Evolutionary conservation across 2,888 invertebrate species (phyloP), one percentile per base, ranked within the genome.

Genomic region (Thereva unica): DNA sequence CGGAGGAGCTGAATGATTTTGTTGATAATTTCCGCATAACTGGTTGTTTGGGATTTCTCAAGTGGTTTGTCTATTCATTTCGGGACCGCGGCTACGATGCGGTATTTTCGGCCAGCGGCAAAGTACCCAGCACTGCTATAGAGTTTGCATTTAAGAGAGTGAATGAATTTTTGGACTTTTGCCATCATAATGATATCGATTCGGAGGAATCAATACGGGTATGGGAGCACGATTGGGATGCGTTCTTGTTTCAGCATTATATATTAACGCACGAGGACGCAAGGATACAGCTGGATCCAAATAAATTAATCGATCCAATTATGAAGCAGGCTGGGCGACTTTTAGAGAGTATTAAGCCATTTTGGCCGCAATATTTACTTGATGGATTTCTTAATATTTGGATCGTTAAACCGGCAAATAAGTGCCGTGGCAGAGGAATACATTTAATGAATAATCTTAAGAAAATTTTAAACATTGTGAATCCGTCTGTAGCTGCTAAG

Each of bases 331-430:
- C 86, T 4, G 83, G 85, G 57, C 84, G 86, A 68, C 80, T 90
- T 45, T 78, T 94, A 65, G 85, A 86, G 12, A 85, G 87, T 52
- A 84, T 95, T 73, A 82, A 84, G 10, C 86, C 85, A 67, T 87
- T 85, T 76, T 93, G 92, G 90, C 92, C 93, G 0, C 93, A 93
- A 77, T 85, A 91, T 72, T 87, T 89, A 42, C 85, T 92, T 71
- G 96, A 97, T 78, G 97, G 96, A 0, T 85, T 87, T 68, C 85
- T 87, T 67, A 96, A 96, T 79, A 88, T 95, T 72, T 97, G 97
- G 96, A 96, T 97, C 70, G 87, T 96, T 68, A 97, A 97, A 78
- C 96, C 96, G 0, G 95, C 95, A 0, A 95, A 94, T 74, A 93
- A 93, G 78, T 95, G 95, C 72, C 86, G 96, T 7, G 96, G 97